Conservation (phyloP, 2,888 invertebrate genomes). For the Philonicus albiceps region DNA sequence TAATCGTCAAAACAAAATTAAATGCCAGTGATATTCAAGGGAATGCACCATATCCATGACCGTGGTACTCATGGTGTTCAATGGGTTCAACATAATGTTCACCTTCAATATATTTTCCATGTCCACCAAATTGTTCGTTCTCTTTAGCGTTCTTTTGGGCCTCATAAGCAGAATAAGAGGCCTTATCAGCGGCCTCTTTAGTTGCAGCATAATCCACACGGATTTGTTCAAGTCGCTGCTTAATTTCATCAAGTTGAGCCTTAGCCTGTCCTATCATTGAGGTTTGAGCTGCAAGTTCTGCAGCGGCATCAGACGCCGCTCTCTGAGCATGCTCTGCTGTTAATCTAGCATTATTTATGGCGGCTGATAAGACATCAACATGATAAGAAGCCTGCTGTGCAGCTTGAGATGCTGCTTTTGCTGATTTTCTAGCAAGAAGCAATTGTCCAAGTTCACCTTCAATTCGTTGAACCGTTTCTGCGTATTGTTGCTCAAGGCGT, state of each 20-base stretch:
- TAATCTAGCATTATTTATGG: constrained; percentile 78
- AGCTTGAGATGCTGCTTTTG: constrained; percentile 76
- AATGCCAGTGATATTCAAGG: not conserved
- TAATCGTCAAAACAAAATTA: not conserved
- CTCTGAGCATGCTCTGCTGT: constrained; percentile 77
- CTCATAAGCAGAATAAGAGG: constrained; percentile 71
- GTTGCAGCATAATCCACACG: constrained; percentile 80
- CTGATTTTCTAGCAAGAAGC: constrained; percentile 76
- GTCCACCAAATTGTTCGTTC: not conserved
- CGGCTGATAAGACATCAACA: constrained; percentile 74
- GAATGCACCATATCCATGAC: not conserved
- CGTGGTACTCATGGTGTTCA: not conserved
- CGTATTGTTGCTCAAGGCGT: constrained; percentile 77
- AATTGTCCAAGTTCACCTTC: constrained; percentile 76
- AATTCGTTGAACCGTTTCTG: constrained; percentile 74
- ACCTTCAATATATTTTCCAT: not conserved
- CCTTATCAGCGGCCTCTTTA: constrained; percentile 75
- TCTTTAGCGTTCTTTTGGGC: constrained; percentile 65
- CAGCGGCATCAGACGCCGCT: constrained; percentile 76
- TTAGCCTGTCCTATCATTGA: constrained; percentile 80
- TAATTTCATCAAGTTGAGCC: constrained; percentile 70
- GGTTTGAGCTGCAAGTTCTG: constrained; percentile 78
- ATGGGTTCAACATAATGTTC: not conserved
- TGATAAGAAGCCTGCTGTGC: constrained; percentile 76
- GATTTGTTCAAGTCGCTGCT: constrained; percentile 74